A percentile compares a stretch with the other conserved stretches of the same genome.
phyloP scores from a whole-genome alignment of 2,888 invertebrate species.

The Nymphalis c-album region DNA sequence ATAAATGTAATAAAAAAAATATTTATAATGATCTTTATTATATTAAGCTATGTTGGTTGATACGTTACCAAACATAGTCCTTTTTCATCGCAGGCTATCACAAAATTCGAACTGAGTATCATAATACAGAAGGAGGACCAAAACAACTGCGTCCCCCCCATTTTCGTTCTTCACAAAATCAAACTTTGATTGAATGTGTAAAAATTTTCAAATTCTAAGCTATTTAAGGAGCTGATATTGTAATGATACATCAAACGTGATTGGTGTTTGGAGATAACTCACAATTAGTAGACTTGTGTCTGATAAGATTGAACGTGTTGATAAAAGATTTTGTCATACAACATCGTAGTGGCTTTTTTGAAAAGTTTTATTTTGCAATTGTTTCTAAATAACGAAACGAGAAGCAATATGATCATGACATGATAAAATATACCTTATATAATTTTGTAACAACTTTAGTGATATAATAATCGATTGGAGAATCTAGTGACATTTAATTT shows the following conservation, averaged over 20 bases:
- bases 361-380: neutral
- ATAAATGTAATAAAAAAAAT: neutral
- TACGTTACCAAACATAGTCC: constrained; percentile 63
- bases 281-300: constrained; percentile 30
- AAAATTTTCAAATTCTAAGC: constrained; percentile 23
- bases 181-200: constrained; percentile 40
- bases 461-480: too few species aligned
- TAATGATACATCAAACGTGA: constrained; percentile 38
- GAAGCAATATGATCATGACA: too few species aligned
- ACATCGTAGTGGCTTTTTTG: neutral
- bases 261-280: constrained; percentile 31
- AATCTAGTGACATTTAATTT: too few species aligned
- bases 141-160: constrained; percentile 63
- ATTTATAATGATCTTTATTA: neutral
- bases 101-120: constrained; percentile 52
- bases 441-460: too few species aligned
- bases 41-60: neutral
- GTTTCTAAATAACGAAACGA: too few species aligned
- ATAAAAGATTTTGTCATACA: constrained; percentile 27
- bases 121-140: constrained; percentile 67
- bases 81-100: constrained; percentile 63
- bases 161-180: constrained; percentile 43
- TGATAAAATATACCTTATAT: too few species aligned
- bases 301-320: constrained; percentile 47
- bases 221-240: constrained; percentile 40